Conservation (phyloP, 2,888 invertebrate genomes). For the Cheilosia variabilis region DNA sequence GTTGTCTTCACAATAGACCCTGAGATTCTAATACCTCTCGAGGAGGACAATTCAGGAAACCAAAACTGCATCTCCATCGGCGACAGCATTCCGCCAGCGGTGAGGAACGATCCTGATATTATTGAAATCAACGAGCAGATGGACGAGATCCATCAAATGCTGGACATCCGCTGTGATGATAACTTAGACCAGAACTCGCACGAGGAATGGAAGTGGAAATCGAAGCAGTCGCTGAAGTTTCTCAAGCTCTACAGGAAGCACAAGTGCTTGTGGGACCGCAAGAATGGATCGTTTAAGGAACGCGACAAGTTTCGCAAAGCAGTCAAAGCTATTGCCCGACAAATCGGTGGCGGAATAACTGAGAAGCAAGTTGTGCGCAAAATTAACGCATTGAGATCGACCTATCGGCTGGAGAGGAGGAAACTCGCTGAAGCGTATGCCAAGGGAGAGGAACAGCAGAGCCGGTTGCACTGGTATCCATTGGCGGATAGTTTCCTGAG, state of each 20-base stretch:
- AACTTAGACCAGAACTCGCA: not conserved
- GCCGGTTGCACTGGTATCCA: constrained; percentile 55
- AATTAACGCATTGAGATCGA: constrained; percentile 55
- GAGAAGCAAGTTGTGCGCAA: constrained; percentile 61
- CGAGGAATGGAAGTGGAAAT: constrained; percentile 48
- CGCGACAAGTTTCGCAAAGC: constrained; percentile 19
- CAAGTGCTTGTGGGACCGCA: constrained; percentile 57
- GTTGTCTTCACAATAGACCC: constrained; percentile 77
- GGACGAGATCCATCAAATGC: constrained; percentile 68
- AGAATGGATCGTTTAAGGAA: constrained; percentile 33
- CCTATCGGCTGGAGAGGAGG: constrained; percentile 51
- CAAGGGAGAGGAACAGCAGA: constrained; percentile 20
- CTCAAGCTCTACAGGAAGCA: constrained; percentile 50
- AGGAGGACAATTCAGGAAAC: constrained; percentile 69
- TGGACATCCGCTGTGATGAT: constrained; percentile 33
- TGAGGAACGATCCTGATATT: constrained; percentile 10
- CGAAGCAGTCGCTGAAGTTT: constrained; percentile 41
- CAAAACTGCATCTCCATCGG: constrained; percentile 69
- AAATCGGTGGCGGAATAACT: constrained; percentile 33
- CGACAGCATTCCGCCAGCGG: not conserved
- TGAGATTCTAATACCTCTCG: constrained; percentile 76
- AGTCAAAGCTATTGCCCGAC: constrained; percentile 30
- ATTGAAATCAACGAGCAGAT: constrained; percentile 63
- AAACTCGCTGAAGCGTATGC: constrained; percentile 31
- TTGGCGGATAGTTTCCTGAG: constrained; percentile 63